Conservation (phyloP, 2,888 invertebrate genomes). For the Patella caerulea region DNA sequence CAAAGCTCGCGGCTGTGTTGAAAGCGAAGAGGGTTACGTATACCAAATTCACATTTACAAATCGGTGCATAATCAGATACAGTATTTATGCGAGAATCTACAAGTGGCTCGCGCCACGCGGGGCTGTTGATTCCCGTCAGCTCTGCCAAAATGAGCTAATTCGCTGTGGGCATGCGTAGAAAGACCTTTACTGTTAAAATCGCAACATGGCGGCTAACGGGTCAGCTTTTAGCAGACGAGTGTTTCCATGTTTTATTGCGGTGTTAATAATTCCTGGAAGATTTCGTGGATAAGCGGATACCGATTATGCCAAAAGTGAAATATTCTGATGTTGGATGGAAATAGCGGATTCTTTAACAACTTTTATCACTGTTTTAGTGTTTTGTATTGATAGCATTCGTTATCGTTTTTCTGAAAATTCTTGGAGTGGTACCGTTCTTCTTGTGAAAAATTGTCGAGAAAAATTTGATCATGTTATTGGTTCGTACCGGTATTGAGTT, state of each 20-base stretch:
- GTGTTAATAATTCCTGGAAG: conserved; percentile 1
- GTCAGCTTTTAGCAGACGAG: conserved; percentile 12
- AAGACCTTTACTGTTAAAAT: conserved; percentile 10
- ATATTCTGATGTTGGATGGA: conserved; percentile 11
- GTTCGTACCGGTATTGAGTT: conserved; percentile 5
- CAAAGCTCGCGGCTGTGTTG: background rate
- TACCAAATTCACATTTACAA: conserved; percentile 7
- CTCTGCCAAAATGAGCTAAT: conserved; percentile 10
- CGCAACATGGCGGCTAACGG: conserved; percentile 10
- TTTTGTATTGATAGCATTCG: conserved; percentile 1
- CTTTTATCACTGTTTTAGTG: conserved; percentile 6
- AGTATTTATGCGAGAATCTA: conserved; percentile 12
- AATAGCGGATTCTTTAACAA: conserved; percentile 11
- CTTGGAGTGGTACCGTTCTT: conserved; percentile 1
- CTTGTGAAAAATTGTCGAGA: conserved; percentile 6
- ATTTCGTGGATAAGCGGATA: conserved; percentile 10
- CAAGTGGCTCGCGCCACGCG: conserved; percentile 13
- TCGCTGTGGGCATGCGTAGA: conserved; percentile 13
- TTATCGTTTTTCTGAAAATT: conserved; percentile 11
- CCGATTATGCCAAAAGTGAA: conserved; percentile 11
- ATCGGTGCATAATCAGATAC: conserved; percentile 12
- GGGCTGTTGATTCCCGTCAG: conserved; percentile 2
- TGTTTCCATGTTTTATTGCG: conserved; percentile 8
- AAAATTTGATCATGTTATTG: conserved; percentile 13
- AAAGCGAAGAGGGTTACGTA: conserved; percentile 9